These are phyloP conservation scores for Polylopha cassiicola DNA, from an alignment of 2,888 invertebrate species.

Conservation along the genomic window DNA sequence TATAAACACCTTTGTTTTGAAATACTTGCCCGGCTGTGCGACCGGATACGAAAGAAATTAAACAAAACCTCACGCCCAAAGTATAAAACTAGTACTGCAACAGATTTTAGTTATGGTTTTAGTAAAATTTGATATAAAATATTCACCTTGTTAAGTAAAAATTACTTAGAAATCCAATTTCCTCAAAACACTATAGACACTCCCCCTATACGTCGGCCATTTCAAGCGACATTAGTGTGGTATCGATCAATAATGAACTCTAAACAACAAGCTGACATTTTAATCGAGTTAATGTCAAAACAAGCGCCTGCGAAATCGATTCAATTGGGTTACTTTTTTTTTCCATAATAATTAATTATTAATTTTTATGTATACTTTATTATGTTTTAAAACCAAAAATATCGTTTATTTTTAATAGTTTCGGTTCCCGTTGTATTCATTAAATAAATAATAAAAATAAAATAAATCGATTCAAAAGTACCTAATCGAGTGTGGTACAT, in stretches of 20 bases:
- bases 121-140: slow-evolving; percentile 5
- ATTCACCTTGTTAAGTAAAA: slow-evolving; percentile 36
- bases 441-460: no score
- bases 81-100: background rate
- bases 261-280: slow-evolving; percentile 22
- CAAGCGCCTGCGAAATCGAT: slow-evolving; percentile 20
- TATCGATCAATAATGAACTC: slow-evolving; percentile 51
- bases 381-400: no score
- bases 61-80: slow-evolving; percentile 1
- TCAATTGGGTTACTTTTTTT: slow-evolving; percentile 35
- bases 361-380: no score
- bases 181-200: slow-evolving; percentile 54
- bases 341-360: slow-evolving; percentile 64
- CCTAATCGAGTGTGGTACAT: no score
- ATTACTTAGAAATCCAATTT: slow-evolving; percentile 56
- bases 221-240: slow-evolving; percentile 65
- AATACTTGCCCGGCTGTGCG: slow-evolving; percentile 58
- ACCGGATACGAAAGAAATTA: slow-evolving; percentile 56
- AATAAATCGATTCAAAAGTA: no score
- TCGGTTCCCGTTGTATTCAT: no score
- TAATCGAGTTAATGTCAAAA: slow-evolving; percentile 17
- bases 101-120: background rate
- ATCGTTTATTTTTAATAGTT: no score
- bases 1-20: slow-evolving; percentile 70
- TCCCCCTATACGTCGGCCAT: slow-evolving; percentile 76